phyloP scores from a whole-genome alignment of 2,888 invertebrate genomes.

The Hydrotaea diabolus region DNA sequence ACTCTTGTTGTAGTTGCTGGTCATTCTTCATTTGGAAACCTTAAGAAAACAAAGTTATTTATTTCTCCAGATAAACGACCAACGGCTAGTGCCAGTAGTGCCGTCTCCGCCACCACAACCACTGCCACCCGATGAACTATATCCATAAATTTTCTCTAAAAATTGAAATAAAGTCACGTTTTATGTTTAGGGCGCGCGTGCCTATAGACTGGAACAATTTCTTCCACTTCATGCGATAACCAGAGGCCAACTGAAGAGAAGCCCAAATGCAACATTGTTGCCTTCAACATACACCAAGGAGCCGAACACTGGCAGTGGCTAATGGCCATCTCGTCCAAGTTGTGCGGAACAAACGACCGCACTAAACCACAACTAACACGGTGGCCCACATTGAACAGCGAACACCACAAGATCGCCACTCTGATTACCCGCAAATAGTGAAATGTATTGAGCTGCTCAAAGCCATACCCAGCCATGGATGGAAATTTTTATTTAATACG shows the following conservation, averaged over 20 bases:
- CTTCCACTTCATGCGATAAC: conserved; percentile 36
- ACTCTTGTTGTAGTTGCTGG: background rate
- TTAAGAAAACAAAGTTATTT: background rate
- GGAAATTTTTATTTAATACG: conserved; percentile 6
- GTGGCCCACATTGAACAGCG: conserved; percentile 58
- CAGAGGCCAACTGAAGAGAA: conserved; percentile 33
- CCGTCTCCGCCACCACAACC: background rate
- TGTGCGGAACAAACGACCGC: background rate
- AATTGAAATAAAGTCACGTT: conserved; percentile 68
- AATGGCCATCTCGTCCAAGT: conserved; percentile 47
- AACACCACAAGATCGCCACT: conserved; percentile 29
- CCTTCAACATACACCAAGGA: conserved; percentile 29
- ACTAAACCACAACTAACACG: conserved; percentile 42
- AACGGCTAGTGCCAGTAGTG: too few relatives aligned
- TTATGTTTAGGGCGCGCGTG: conserved; percentile 68
- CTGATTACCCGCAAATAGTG: conserved; percentile 13
- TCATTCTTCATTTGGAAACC: conserved; percentile 5
- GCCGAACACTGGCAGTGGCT: background rate
- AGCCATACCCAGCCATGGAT: conserved; percentile 13
- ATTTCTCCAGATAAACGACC: background rate
- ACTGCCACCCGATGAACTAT: conserved; percentile 10
- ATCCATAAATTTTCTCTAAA: conserved; percentile 39
- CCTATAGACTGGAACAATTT: conserved; percentile 46
- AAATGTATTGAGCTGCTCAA: conserved; percentile 33
- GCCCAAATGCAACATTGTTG: conserved; percentile 48